Percentiles rank a stretch among this genome's conserved stretches.
Conservation (phyloP, 1,140 invertebrate genomes). For the Cyclargus thomasi region DNA sequence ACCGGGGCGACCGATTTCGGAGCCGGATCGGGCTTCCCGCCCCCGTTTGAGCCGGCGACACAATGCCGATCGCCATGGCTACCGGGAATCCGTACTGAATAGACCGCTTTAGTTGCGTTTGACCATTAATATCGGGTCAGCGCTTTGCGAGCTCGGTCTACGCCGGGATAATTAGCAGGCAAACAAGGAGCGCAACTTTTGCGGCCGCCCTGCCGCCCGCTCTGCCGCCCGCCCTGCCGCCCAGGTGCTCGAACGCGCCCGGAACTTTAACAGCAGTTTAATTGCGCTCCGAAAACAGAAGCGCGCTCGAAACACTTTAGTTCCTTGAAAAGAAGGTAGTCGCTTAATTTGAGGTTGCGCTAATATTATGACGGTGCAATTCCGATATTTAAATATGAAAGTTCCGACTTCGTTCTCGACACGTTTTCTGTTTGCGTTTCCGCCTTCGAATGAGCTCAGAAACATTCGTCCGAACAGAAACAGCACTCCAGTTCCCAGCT, state of each 20-base stretch:
- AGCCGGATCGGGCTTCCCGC: conserved; percentile 70
- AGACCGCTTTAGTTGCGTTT: conserved; percentile 55
- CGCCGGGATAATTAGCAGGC: conserved; percentile 72
- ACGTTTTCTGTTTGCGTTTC: background rate
- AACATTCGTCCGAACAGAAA: background rate
- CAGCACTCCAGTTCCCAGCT: background rate
- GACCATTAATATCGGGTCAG: conserved; percentile 64
- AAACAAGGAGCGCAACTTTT: conserved; percentile 69
- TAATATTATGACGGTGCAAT: conserved; percentile 12
- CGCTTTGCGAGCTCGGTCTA: conserved; percentile 56
- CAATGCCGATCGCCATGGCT: conserved; percentile 68
- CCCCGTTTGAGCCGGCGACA: conserved; percentile 63
- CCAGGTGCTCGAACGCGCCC: conserved; percentile 71
- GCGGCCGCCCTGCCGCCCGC: conserved; percentile 29
- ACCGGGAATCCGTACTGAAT: conserved; percentile 59
- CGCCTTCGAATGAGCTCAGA: background rate
- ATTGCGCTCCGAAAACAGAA: conserved; percentile 72
- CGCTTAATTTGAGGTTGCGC: conserved; percentile 52
- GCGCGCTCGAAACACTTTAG: conserved; percentile 67
- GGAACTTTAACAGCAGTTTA: conserved; percentile 74
- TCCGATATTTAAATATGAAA: conserved; percentile 8
- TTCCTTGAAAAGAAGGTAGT: conserved; percentile 64
- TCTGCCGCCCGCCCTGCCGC: conserved; percentile 42
- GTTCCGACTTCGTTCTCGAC: background rate
- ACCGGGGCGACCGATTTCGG: conserved; percentile 67